Percentiles rank a stretch among this genome's conserved stretches.
Evolutionary conservation across 2,888 invertebrate species (phyloP).

Genomic region (Crossocerus cetratus): DNA sequence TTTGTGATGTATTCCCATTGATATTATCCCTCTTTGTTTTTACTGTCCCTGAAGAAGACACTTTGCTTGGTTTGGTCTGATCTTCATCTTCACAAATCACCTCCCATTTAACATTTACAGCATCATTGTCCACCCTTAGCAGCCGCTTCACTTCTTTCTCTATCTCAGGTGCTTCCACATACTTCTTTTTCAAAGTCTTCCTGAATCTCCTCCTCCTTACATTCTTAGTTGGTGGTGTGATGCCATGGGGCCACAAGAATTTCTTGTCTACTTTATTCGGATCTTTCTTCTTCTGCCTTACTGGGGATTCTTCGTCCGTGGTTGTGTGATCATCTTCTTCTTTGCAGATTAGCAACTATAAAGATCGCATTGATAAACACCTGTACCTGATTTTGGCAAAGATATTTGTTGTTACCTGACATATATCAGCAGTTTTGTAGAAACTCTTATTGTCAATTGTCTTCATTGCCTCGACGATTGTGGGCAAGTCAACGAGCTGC

Average conservation of each 20-base stretch:
- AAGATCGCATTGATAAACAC: constrained; percentile 19
- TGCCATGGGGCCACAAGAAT: constrained; percentile 95
- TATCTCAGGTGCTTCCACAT: constrained; percentile 97
- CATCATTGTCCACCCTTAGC: constrained; percentile 94
- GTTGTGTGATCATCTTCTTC: constrained; percentile 89
- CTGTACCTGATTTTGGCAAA: neutral
- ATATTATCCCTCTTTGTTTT: constrained; percentile 71
- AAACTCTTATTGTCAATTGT: constrained; percentile 97
- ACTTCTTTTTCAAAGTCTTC: constrained; percentile 97
- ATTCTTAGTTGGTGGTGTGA: constrained; percentile 97
- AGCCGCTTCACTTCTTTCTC: constrained; percentile 98
- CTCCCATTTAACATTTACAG: constrained; percentile 92
- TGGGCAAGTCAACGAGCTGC: constrained; percentile 92
- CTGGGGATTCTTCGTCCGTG: constrained; percentile 87
- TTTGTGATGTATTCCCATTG: constrained; percentile 74
- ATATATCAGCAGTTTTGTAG: constrained; percentile 98
- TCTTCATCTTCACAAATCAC: constrained; percentile 93
- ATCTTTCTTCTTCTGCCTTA: constrained; percentile 90
- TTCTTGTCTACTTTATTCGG: constrained; percentile 92
- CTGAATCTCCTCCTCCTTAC: constrained; percentile 94
- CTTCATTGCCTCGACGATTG: constrained; percentile 94
- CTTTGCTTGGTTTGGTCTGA: constrained; percentile 76
- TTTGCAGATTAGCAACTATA: constrained; percentile 89
- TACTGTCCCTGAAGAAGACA: constrained; percentile 73
- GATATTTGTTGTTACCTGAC: constrained; percentile 83